A percentile compares a stretch with the other conserved stretches of the same genome.
Conservation (phyloP, 2,797 vertebrate genomes). For the Hafferia zeledoni region DNA sequence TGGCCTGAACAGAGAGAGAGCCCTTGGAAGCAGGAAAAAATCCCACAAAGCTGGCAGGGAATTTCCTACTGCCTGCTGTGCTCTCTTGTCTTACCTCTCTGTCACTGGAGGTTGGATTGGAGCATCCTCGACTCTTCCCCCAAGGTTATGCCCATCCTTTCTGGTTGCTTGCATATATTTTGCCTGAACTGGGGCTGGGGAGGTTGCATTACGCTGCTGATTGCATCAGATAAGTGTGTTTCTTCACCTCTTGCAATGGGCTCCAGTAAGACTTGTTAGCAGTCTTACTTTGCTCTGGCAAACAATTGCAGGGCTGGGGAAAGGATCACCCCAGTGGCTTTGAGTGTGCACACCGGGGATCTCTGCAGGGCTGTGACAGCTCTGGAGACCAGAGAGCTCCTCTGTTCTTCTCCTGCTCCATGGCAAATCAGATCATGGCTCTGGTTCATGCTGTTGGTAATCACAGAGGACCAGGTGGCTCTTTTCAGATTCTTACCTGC, state of each 20-base stretch:
- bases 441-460: background rate
- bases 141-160: background rate
- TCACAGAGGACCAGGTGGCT: background rate
- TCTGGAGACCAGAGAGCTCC: background rate
- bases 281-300: conserved; percentile 24
- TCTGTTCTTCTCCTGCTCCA: background rate
- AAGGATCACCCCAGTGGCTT: background rate
- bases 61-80: background rate
- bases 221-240: background rate
- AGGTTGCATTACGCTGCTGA: background rate
- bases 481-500: background rate
- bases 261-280: conserved; percentile 9
- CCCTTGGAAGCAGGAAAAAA: background rate
- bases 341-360: background rate
- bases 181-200: background rate
- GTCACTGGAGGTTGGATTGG: rapidly evolving
- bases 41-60: background rate
- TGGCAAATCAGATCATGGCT: background rate
- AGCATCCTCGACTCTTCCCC: background rate
- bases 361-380: background rate
- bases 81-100: background rate
- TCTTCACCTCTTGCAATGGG: background rate
- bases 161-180: background rate
- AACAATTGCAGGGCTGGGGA: conserved; percentile 23
- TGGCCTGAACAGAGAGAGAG: background rate